Evolutionary conservation across 2,797 vertebrate species (phyloP).

Genomic region (Fistularia tabacaria): DNA sequence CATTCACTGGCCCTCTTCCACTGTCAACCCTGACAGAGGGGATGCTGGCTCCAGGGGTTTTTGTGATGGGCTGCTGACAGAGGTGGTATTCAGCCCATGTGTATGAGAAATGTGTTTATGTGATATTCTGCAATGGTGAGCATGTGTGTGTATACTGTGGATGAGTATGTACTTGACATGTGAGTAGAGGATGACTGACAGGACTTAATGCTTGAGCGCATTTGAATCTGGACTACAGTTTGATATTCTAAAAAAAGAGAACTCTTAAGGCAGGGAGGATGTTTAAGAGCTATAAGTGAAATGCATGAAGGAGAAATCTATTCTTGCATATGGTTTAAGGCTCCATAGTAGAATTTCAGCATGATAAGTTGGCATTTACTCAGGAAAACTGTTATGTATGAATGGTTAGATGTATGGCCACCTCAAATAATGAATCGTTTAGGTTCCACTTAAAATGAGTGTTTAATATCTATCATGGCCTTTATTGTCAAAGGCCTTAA

Average conservation of each 20-base stretch:
- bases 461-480: no score
- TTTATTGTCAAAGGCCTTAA: no score
- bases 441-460: no score
- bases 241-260: neutral
- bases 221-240: slow-evolving; percentile 25
- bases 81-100: slow-evolving; percentile 15
- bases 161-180: slow-evolving; percentile 24
- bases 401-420: no score
- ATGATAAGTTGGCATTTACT: no score
- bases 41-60: slow-evolving; percentile 37
- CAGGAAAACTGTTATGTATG: no score
- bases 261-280: neutral
- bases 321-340: no score
- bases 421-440: no score
- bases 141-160: slow-evolving; percentile 10
- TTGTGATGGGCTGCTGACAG: slow-evolving; percentile 46
- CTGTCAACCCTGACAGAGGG: slow-evolving; percentile 49
- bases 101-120: slow-evolving; percentile 27
- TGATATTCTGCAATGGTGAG: slow-evolving; percentile 21
- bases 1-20: slow-evolving; percentile 16
- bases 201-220: slow-evolving; percentile 24
- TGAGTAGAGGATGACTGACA: slow-evolving; percentile 30
- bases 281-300: neutral
- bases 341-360: no score
- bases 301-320: no score